Percentiles rank a stretch among this genome's conserved stretches.
phyloP scores from a whole-genome alignment of 2,888 invertebrate species.

The Teleogryllus oceanicus region DNA sequence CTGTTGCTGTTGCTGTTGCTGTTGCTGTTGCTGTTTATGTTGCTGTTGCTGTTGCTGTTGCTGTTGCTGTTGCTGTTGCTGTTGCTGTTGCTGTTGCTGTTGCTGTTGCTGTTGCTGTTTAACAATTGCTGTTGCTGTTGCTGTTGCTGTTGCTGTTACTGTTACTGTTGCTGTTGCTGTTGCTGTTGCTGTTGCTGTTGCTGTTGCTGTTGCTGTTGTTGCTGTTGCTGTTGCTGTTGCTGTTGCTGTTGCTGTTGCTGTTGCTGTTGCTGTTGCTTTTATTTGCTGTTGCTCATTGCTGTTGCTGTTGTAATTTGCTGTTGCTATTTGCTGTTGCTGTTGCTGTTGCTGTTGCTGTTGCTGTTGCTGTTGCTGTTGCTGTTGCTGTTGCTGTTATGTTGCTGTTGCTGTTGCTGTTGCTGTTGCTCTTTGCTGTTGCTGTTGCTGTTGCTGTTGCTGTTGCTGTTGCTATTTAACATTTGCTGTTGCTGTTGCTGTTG shows the following conservation, averaged over 20 bases:
- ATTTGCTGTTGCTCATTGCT: conserved; percentile 38
- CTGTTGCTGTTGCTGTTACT: conserved; percentile 49
- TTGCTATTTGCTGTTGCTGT: too few relatives aligned
- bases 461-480: conserved; percentile 33
- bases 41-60: conserved; percentile 4
- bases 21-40: not conserved
- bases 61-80: conserved; percentile 40
- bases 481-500: conserved; percentile 40
- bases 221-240: conserved; percentile 36
- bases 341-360: conserved; percentile 49
- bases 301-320: conserved; percentile 43
- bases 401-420: too few relatives aligned
- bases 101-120: conserved; percentile 46
- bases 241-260: too few relatives aligned
- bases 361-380: too few relatives aligned
- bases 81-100: conserved; percentile 31
- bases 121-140: conserved; percentile 54
- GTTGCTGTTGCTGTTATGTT: too few relatives aligned
- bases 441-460: not conserved
- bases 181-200: conserved; percentile 37
- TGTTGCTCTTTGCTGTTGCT: conserved; percentile 3
- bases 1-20: not conserved
- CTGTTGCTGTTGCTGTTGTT: too few relatives aligned
- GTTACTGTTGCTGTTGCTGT: conserved; percentile 41
- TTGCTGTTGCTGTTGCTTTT: conserved; percentile 48